phyloP scores from a whole-genome alignment of 2,888 invertebrate genomes.

The Schrankia costaestrigalis region DNA sequence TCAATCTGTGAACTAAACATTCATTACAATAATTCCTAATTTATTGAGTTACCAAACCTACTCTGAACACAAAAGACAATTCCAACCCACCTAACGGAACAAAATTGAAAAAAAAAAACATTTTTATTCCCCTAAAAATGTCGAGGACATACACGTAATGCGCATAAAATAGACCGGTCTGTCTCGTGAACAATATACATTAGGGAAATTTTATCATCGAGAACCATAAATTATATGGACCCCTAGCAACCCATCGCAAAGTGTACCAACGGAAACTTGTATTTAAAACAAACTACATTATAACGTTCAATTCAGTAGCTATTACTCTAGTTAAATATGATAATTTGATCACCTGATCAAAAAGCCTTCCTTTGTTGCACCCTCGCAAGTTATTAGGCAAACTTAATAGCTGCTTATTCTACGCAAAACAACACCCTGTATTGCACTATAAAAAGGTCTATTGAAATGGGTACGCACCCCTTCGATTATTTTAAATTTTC shows the following conservation, averaged over 20 bases:
- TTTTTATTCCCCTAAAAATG: conserved; percentile 24
- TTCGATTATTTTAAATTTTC: conserved; percentile 64
- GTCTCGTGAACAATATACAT: conserved; percentile 68
- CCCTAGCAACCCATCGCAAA: conserved; percentile 25
- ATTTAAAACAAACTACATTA: conserved; percentile 74
- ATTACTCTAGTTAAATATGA: conserved; percentile 61
- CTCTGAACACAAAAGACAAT: conserved; percentile 28
- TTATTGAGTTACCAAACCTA: no score
- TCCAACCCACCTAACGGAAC: conserved; percentile 22
- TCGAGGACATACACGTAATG: conserved; percentile 38
- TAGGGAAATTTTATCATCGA: conserved; percentile 68
- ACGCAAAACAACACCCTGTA: conserved; percentile 59
- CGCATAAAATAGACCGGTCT: conserved; percentile 49
- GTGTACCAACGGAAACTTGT: conserved; percentile 52
- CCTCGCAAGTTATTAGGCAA: conserved; percentile 57
- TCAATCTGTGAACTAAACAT: no score
- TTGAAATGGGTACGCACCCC: conserved; percentile 60
- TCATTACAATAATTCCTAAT: no score
- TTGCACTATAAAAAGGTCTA: conserved; percentile 62
- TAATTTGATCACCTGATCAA: conserved; percentile 65
- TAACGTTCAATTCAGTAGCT: conserved; percentile 64
- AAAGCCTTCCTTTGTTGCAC: conserved; percentile 32
- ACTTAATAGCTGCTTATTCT: conserved; percentile 62
- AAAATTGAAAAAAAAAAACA: conserved; percentile 23
- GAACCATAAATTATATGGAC: conserved; percentile 65